Conservation (phyloP, 2,888 invertebrate genomes). For the Synanthedon tipuliformis region DNA sequence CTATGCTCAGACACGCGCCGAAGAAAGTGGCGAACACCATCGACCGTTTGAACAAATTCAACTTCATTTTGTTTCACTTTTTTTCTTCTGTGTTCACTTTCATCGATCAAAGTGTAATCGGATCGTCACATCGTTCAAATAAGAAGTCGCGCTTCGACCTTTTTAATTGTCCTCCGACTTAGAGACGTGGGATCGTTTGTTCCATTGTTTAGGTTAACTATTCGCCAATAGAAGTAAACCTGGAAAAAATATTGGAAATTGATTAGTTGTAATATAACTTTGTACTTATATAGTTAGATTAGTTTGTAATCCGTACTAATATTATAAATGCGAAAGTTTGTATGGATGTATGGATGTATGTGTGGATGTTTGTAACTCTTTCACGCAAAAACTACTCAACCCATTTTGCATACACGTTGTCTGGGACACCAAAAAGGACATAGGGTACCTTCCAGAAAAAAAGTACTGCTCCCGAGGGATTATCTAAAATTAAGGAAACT, state of each 20-base stretch:
- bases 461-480: too few species aligned
- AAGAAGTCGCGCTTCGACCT: neutral
- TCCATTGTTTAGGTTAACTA: slow-evolving; percentile 1
- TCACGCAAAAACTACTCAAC: too few species aligned
- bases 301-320: too few species aligned
- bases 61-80: slow-evolving; percentile 48
- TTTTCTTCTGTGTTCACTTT: slow-evolving; percentile 19
- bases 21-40: slow-evolving; percentile 87
- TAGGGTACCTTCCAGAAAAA: too few species aligned
- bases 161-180: neutral
- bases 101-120: slow-evolving; percentile 12
- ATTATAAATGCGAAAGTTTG: too few species aligned
- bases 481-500: too few species aligned
- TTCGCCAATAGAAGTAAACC: neutral
- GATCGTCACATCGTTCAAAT: slow-evolving; percentile 48
- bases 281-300: too few species aligned
- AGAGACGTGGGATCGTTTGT: neutral
- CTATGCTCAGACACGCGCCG: slow-evolving; percentile 81
- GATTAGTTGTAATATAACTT: neutral
- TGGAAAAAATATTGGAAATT: neutral
- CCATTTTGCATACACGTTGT: too few species aligned
- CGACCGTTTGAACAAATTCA: slow-evolving; percentile 79
- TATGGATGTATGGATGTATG: too few species aligned
- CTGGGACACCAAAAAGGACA: too few species aligned
- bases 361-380: too few species aligned